Evolutionary conservation across 2,888 invertebrate species (phyloP), one percentile per base, ranked within the genome.

Genomic region (Yponomeuta malinellus): DNA sequence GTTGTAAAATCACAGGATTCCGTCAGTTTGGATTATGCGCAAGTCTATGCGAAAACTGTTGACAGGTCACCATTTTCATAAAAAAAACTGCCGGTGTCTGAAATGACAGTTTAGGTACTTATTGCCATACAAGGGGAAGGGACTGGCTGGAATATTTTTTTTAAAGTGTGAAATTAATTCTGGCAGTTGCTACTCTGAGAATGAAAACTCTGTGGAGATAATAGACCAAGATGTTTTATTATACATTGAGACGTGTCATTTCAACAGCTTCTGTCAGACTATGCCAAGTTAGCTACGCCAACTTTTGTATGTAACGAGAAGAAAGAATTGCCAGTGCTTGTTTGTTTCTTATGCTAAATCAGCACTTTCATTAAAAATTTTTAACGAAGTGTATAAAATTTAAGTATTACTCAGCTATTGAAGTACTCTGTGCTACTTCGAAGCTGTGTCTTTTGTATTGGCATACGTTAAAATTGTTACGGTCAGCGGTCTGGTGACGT

Each of bases 11-110:
- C 68, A 12, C 68, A 31, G 48, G 31, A 52, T 23, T 68, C 52
- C 68, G 52, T 10, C 48, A 68, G n/a, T 68, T 68, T 68, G 52
- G 33, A 68, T 65, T 29, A 29, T 59, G 52, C 52, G 52, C 52
- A 29, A 65, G 10, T 65, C 29, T 65, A 31, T 4, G 29, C n/a
- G 12, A 10, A 33, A 31, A 29, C 0, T 10, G 9, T 65, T 65
- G 65, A 29, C 29, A 65, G 15, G 12, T 8, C 12, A 10, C 29
- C 2, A 33, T 33, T 33, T 33, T 33, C 2, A 4, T 33, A 4
- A 33, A 5, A 33, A 33, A 33, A 33, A 33, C 33, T 33, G 5
- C 33, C 33, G 33, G 33, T 33, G 33, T 5, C 33, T 33, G 33
- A 33, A 33, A 33, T 33, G 33, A 33, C 33, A 33, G 33, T 33